Evolutionary conservation across 1,140 invertebrate genomes (phyloP), one percentile per base, ranked within the genome.

Genomic region (Pseudomyrmex sp.): DNA sequence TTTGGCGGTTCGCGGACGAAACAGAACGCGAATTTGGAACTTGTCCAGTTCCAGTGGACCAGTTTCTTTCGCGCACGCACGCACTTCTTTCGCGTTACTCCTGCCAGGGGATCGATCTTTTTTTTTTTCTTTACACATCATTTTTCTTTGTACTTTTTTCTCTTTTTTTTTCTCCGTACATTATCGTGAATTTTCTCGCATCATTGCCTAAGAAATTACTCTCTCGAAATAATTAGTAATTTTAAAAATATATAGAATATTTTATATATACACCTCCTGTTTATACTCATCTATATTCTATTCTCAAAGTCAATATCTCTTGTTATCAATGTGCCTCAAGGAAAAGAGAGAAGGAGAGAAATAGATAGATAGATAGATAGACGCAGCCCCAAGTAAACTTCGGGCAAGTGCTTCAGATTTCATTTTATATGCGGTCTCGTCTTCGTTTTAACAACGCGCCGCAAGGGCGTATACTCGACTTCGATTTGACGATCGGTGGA

Each of bases 11-110:
- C 52, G 50, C 15, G 23, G 50, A 18, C 26, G 61, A 76, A 80
- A 48, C 59, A 84, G 59, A n/a, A 82, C 26, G 35, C 10, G 83
- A 74, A 88, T 90, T 90, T 89, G 85, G 82, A 90, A 85, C 44
- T 56, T 65, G 65, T 90, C 88, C 89, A 89, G 69, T 15, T 8
- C 46, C 58, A 54, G 15, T 48, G 48, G 9, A 59, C 62, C 68
- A 35, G 61, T 8, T 35, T 76, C 52, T 13, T 23, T 61, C 65
- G 62, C 72, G 80, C 69, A 59, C 69, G 82, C 65, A 59, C 69
- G 82, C 65, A 80, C 65, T 58, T 50, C 12, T 52, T 52, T 65
- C 58, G 15, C 10, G 48, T 35, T 35, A 44, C 12, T 2, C 5
- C 8, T 44, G 26, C n/a, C 48, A 35, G 35, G 61, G 52, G 26